Conservation (phyloP, 2,113 vertebrate genomes). For the Oenanthe melanoleuca region DNA sequence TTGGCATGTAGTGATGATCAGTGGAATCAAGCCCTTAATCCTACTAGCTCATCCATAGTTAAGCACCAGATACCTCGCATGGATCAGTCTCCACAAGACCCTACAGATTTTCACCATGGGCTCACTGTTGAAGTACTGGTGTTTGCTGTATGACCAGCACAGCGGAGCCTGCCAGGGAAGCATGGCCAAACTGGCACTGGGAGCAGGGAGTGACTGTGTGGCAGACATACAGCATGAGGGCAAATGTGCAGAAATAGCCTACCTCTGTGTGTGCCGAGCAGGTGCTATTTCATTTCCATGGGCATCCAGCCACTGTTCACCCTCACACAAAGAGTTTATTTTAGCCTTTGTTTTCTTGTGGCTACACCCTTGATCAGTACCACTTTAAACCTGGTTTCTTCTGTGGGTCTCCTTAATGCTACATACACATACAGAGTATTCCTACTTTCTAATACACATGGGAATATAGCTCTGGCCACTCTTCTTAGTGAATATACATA, state of each 20-base stretch:
- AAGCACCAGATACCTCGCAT: background rate
- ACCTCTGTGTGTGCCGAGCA: background rate
- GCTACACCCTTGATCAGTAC: background rate
- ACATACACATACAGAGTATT: background rate
- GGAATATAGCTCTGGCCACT: background rate
- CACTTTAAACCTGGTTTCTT: background rate
- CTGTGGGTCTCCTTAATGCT: background rate
- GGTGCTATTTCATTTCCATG: background rate
- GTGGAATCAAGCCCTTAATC: background rate
- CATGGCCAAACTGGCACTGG: fast-evolving
- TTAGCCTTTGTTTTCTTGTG: background rate
- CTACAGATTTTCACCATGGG: background rate
- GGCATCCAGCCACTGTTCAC: background rate
- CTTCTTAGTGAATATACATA: background rate
- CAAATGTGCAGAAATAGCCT: no score
- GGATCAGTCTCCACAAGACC: background rate
- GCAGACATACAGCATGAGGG: background rate
- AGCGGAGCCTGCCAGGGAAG: background rate
- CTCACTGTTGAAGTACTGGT: background rate
- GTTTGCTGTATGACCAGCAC: background rate
- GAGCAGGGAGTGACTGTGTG: background rate
- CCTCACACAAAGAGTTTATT: background rate
- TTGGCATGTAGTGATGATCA: background rate
- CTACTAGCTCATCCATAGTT: background rate
- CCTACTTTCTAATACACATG: background rate